Base-by-base conservation (phyloP, 2,888 invertebrate species). In the Schizotus pectinicornis region DNA sequence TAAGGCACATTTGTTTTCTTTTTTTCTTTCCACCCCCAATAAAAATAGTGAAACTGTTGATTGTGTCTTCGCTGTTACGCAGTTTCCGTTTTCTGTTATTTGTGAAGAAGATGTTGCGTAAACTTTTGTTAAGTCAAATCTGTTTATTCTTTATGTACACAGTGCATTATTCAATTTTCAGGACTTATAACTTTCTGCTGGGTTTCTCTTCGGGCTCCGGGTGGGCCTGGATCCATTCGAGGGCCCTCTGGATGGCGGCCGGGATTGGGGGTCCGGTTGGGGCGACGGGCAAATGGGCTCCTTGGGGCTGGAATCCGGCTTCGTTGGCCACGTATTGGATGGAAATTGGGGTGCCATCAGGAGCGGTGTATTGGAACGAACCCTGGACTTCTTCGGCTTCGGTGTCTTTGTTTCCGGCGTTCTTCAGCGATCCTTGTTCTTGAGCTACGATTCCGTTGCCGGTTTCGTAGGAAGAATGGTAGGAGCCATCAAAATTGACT, bases 371-470 rank as follows among this genome's bases (percentile, higher is more conserved):
- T 37, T 63, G 59, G 48, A 63, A 66, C 7, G 59, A 59, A 34
- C 71, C 71, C 33, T 57, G 56, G 12, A 72, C 68, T 62, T 71
- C 69, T 39, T 58, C 61, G 37, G 67, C 66, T 64, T 80, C 74
- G 7, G 61, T 59, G 5, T 75, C 74, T 33, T 62, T 54, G 31
- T 67, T 64, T 12, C 74, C 74, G 11, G 71, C 68, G 42, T 75
- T 75, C 50, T 77, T 77, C 66, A 74, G 42, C 6, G 57, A 51
- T 12, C 76, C 77, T 51, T 70, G 67, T 67, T 83, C 84, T 38
- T 80, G 72, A 1, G 75, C 81, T 0, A 69, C 38, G 30, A 71
- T 71, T 22, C 84, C 84, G 62, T 85, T 84, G 6, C 81, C 84
- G 14, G 84, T 83, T 67, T 84, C 82, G 68, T 80, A 85, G 31